phyloP scores from a whole-genome alignment of 2,113 vertebrate genomes.

The Serilophus lunatus region DNA sequence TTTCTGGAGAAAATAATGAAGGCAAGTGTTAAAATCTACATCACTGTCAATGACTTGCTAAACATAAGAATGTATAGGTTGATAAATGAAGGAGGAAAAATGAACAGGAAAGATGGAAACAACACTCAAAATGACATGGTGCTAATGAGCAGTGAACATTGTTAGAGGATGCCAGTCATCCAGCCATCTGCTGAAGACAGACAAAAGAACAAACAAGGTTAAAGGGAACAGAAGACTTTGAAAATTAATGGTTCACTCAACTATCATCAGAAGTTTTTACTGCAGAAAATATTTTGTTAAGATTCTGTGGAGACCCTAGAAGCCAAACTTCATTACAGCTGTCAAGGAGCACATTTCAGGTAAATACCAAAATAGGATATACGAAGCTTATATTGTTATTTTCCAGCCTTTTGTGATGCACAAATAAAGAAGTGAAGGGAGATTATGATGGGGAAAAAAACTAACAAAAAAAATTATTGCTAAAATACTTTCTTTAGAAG shows the following conservation, averaged over 20 bases:
- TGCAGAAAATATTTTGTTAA: background rate
- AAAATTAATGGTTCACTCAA: constrained; percentile 11
- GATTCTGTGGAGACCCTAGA: background rate
- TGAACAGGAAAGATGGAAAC: constrained; percentile 40
- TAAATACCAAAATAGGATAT: background rate
- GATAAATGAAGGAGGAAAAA: constrained; percentile 39
- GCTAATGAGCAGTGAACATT: constrained; percentile 60
- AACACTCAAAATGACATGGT: constrained; percentile 51
- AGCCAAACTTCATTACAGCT: background rate
- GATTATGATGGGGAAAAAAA: background rate
- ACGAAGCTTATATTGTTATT: background rate
- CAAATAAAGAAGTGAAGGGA: background rate
- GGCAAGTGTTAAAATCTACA: background rate
- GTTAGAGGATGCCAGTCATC: constrained; percentile 39
- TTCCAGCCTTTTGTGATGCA: background rate
- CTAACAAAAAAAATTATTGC: background rate
- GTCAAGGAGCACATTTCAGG: background rate
- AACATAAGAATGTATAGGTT: constrained; percentile 29
- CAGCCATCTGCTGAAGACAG: constrained; percentile 61
- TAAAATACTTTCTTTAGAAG: background rate
- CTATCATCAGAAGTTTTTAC: background rate
- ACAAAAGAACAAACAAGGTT: constrained; percentile 54
- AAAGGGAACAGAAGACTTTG: constrained; percentile 27
- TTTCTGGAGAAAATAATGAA: constrained; percentile 47
- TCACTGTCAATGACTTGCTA: constrained; percentile 30